Conservation (phyloP, 2,888 invertebrate species). For the Disparrhopalites patrizii region DNA sequence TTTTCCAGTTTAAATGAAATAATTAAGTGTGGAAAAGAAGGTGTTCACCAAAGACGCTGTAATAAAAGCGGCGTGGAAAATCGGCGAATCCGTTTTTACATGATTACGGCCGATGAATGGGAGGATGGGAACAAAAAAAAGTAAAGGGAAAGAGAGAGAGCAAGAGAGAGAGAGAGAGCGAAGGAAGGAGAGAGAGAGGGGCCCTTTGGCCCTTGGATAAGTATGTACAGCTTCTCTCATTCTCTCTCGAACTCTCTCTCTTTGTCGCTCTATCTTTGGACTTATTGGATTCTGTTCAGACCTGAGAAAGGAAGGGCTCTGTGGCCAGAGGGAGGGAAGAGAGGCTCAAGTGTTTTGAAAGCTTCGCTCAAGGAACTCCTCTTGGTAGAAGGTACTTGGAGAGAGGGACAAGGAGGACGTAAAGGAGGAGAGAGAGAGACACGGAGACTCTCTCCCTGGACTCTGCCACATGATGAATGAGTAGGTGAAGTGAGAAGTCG, state of each 20-base stretch:
- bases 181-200: too few species aligned
- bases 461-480: slow-evolving; percentile 20
- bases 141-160: not conserved
- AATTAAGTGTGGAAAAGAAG: slow-evolving; percentile 21
- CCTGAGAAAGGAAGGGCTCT: slow-evolving; percentile 2
- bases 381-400: not conserved
- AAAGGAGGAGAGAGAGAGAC: not conserved
- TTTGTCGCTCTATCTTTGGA: too few species aligned
- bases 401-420: too few species aligned
- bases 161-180: not conserved
- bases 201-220: too few species aligned
- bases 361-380: not conserved
- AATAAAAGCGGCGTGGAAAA: slow-evolving; percentile 20
- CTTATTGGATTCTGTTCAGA: not conserved
- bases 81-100: slow-evolving; percentile 13
- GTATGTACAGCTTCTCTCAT: too few species aligned
- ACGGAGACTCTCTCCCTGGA: not conserved
- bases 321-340: not conserved
- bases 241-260: too few species aligned
- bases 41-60: too few species aligned
- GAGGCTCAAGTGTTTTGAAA: slow-evolving; percentile 16
- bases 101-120: not conserved
- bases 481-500: slow-evolving; percentile 25
- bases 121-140: too few species aligned
- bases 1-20: slow-evolving; percentile 11